Evolutionary conservation across 2,113 vertebrate species (phyloP).

Genomic region (Corydoras sp.): DNA sequence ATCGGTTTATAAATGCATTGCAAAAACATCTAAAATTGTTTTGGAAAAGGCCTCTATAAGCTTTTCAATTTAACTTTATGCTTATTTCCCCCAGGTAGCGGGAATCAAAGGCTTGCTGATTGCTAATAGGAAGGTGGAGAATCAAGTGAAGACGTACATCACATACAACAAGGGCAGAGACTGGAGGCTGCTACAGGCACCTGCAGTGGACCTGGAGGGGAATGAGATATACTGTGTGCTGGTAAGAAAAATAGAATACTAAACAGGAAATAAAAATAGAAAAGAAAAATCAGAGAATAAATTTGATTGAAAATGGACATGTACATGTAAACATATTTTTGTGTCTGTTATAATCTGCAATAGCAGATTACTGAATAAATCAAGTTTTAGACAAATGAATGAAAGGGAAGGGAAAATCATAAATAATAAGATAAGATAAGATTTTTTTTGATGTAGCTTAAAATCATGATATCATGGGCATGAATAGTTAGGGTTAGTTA

Average conservation of each 20-base stretch:
- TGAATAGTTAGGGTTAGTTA: too few relatives aligned
- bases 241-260: constrained; percentile 66
- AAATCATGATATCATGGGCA: neutral
- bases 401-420: too few relatives aligned
- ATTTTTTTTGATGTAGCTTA: too few relatives aligned
- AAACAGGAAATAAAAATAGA: neutral
- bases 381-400: too few relatives aligned
- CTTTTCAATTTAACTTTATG: constrained; percentile 26
- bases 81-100: constrained; percentile 82
- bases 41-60: neutral
- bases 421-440: too few relatives aligned
- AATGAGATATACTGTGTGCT: constrained; percentile 84
- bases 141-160: constrained; percentile 91
- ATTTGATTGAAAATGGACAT: too few relatives aligned
- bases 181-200: constrained; percentile 89
- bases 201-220: constrained; percentile 74
- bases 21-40: neutral
- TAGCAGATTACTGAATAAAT: too few relatives aligned
- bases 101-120: constrained; percentile 96
- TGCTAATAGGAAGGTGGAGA: constrained; percentile 87
- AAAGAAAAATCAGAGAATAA: too few relatives aligned
- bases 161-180: constrained; percentile 97
- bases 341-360: too few relatives aligned
- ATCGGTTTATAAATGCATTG: too few relatives aligned
- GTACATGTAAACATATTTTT: too few relatives aligned